A percentile compares a stretch with the other conserved stretches of the same genome.
phyloP scores from a whole-genome alignment of 2,113 vertebrate genomes.

The Sminthopsis crassicaudata region DNA sequence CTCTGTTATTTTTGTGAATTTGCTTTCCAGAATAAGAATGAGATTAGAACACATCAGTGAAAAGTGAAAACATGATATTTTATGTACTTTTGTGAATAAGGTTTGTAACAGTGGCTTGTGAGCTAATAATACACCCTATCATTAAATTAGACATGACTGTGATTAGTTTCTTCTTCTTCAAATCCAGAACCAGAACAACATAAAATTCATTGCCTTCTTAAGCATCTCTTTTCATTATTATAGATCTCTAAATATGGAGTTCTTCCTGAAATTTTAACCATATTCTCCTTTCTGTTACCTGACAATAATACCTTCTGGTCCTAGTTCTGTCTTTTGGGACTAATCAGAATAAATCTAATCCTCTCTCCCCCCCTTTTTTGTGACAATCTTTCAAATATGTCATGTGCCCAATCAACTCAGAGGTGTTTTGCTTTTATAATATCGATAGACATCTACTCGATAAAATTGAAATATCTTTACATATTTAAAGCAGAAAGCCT shows the following conservation, averaged over 20 bases:
- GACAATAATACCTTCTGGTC: not conserved
- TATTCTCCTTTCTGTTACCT: not conserved
- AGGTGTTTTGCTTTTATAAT: not conserved
- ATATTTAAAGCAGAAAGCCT: not conserved
- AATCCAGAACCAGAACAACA: not conserved
- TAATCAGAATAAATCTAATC: not conserved
- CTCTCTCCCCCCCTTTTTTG: not conserved
- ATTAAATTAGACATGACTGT: not conserved
- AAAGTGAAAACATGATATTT: not conserved
- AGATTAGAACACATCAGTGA: not conserved
- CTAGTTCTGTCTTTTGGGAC: not conserved
- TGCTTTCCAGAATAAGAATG: not conserved
- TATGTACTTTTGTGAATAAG: not conserved
- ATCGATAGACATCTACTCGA: not conserved
- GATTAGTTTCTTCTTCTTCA: not conserved
- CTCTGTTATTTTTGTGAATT: not conserved
- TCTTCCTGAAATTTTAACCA: not conserved
- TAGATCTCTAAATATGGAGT: not conserved
- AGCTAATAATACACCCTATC: not conserved
- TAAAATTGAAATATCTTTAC: not conserved
- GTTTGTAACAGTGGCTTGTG: not conserved
- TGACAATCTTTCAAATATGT: not conserved
- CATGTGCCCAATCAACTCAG: not conserved
- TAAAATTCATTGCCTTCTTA: not conserved
- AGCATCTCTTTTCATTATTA: not conserved